A percentile compares a stretch with the other conserved stretches of the same genome.
Conservation (phyloP, 2,797 vertebrate species). For the Sarcoramphus papa region DNA sequence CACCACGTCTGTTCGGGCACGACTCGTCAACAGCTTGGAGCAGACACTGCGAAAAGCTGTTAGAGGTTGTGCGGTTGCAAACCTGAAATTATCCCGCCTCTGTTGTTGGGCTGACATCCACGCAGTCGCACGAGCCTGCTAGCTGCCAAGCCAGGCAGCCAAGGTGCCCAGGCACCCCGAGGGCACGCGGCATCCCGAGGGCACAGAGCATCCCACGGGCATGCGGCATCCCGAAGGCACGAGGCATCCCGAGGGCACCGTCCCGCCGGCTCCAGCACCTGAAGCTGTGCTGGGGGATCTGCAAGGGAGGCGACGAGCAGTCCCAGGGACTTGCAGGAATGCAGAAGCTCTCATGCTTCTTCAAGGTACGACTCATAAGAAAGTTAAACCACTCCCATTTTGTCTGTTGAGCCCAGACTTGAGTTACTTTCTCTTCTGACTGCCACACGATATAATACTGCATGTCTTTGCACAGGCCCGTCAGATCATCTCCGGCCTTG, state of each 20-base stretch:
- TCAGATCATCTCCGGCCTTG: background rate
- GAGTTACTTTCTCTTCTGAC: background rate
- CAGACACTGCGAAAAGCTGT: background rate
- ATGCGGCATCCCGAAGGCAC: background rate
- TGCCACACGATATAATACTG: background rate
- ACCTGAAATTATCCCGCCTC: background rate
- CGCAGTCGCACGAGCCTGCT: accelerated
- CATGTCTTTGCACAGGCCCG: background rate
- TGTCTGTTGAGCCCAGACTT: accelerated
- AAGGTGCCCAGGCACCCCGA: background rate
- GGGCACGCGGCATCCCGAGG: background rate
- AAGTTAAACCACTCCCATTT: background rate
- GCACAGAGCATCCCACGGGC: background rate
- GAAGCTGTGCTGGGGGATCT: background rate
- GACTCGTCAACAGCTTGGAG: background rate
- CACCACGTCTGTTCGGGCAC: background rate
- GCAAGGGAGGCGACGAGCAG: background rate
- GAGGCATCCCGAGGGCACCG: background rate
- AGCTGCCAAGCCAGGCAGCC: background rate
- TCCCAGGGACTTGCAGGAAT: background rate
- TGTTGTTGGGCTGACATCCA: background rate
- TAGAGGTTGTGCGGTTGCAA: background rate
- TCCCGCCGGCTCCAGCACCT: background rate
- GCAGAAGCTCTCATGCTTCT: background rate
- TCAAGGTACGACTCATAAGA: background rate